phyloP scores from a whole-genome alignment of 2,797 vertebrate species.

The Melanotaenia nigrans region DNA sequence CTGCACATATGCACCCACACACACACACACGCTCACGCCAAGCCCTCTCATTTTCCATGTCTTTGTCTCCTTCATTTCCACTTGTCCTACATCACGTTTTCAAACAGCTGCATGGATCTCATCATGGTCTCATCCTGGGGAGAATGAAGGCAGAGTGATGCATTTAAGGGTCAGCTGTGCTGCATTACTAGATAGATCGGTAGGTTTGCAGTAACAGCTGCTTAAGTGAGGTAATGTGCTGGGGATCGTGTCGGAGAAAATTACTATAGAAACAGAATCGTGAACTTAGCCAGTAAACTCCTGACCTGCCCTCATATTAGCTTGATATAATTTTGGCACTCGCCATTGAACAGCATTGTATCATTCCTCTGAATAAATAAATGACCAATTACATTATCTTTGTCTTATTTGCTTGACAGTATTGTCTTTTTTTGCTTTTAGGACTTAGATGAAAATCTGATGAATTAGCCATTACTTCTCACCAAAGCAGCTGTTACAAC shows the following conservation, averaged over 20 bases:
- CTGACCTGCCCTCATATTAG: neutral
- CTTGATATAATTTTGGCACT: too few species aligned
- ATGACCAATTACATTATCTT: too few species aligned
- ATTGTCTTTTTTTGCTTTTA: too few species aligned
- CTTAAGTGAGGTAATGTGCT: neutral
- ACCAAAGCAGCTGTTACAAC: neutral
- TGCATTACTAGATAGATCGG: neutral
- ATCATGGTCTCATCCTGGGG: conserved; percentile 96
- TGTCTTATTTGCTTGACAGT: too few species aligned
- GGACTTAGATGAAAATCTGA: neutral
- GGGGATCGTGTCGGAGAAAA: neutral
- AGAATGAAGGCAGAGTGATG: conserved; percentile 35
- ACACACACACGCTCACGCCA: conserved; percentile 25
- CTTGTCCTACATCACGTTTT: conserved; percentile 91
- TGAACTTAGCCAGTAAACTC: neutral
- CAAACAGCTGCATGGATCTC: conserved; percentile 97
- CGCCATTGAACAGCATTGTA: too few species aligned
- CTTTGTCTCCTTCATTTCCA: conserved; percentile 20
- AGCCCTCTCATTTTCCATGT: conserved; percentile 49
- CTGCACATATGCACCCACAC: conserved; percentile 54
- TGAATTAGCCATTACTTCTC: neutral
- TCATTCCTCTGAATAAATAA: too few species aligned
- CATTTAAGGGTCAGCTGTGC: conserved; percentile 5
- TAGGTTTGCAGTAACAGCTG: neutral
- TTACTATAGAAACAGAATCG: neutral